A percentile compares a stretch with the other conserved stretches of the same genome.
phyloP scores from a whole-genome alignment of 1,140 invertebrate species.

The Centruroides sculpturatus region DNA sequence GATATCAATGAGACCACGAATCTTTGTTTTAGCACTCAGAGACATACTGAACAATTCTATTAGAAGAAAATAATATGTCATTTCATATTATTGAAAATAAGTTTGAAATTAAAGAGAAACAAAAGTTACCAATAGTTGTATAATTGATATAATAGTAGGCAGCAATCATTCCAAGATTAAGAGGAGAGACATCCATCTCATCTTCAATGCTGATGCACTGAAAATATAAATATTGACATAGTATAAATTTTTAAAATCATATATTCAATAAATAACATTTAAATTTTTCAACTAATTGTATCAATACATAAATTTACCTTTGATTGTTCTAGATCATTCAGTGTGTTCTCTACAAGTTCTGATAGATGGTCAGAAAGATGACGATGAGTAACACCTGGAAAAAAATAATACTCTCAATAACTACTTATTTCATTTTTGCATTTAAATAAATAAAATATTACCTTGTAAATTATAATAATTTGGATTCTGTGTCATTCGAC shows the following conservation, averaged over 20 bases:
- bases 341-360: constrained; percentile 91
- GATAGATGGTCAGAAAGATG: constrained; percentile 97
- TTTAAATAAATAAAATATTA: constrained; percentile 16
- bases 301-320: constrained; percentile 34
- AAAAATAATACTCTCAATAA: no score
- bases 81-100: no score
- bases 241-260: no score
- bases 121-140: constrained; percentile 58
- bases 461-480: constrained; percentile 96
- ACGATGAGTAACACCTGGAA: constrained; percentile 59
- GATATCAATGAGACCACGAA: constrained; percentile 91
- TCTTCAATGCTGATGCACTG: constrained; percentile 91
- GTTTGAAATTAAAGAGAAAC: no score
- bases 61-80: constrained; percentile 18
- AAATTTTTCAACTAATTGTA: no score
- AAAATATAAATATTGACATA: constrained; percentile 17
- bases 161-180: constrained; percentile 99
- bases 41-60: constrained; percentile 92
- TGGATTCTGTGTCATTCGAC: constrained; percentile 94
- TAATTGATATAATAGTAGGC: constrained; percentile 99
- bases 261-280: no score
- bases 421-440: constrained; percentile 24
- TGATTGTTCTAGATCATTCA: constrained; percentile 89
- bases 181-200: constrained; percentile 87
- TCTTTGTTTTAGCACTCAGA: constrained; percentile 92